phyloP scores from a whole-genome alignment of 92 coral and sea anemone species.

The Anthopleura xanthogrammica region DNA sequence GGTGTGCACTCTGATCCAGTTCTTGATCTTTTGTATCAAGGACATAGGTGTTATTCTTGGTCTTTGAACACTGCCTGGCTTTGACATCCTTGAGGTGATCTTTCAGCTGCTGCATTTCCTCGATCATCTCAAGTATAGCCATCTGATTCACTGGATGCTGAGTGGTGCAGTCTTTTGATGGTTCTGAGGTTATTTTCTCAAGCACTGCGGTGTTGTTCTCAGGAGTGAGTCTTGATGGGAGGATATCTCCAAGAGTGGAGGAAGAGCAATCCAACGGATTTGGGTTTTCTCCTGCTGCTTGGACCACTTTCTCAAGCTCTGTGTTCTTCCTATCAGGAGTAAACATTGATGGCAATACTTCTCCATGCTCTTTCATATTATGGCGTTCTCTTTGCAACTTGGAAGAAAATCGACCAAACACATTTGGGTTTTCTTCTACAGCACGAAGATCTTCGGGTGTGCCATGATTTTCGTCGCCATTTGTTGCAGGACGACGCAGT shows the following conservation, averaged over 20 bases:
- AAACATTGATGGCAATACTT: neutral
- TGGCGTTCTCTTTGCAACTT: slow-evolving; percentile 1
- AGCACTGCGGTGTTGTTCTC: neutral
- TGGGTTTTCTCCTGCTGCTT: neutral
- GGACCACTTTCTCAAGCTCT: neutral
- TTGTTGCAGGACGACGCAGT: neutral
- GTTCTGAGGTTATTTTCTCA: neutral
- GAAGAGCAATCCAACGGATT: neutral
- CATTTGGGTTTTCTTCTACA: neutral
- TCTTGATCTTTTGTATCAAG: neutral
- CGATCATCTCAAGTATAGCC: neutral
- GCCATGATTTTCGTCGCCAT: neutral
- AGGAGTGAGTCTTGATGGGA: slow-evolving; percentile 10
- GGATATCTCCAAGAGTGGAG: slow-evolving; percentile 11
- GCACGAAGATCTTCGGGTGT: neutral
- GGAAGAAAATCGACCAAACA: neutral
- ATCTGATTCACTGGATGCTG: neutral
- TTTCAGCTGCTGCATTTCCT: neutral
- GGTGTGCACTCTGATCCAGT: neutral
- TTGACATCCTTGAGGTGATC: neutral
- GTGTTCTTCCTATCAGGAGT: neutral
- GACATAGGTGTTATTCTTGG: neutral
- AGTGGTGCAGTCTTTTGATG: neutral
- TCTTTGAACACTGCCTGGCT: neutral
- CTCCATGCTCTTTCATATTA: neutral